Conservation (phyloP, 2,888 invertebrate species). For the Acanthosepion pharaonis region DNA sequence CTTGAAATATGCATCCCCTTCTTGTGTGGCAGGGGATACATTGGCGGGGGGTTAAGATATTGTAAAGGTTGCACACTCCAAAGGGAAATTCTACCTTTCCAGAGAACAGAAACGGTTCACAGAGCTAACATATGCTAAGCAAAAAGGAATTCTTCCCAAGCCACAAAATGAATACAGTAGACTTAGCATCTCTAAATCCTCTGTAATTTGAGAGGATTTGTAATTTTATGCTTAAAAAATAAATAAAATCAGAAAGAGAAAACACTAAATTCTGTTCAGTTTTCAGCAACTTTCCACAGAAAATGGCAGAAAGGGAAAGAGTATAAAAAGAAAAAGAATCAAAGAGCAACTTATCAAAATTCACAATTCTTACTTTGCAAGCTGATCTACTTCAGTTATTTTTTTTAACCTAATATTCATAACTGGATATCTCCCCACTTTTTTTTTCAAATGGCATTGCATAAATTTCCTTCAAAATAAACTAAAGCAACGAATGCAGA, state of each 20-base stretch:
- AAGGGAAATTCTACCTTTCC: not conserved
- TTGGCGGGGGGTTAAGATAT: not conserved
- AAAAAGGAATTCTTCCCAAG: not conserved
- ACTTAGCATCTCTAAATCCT: not conserved
- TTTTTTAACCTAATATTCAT: not conserved
- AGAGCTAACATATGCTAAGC: not conserved
- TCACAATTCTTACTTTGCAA: not conserved
- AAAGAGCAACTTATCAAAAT: not conserved
- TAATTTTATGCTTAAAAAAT: not conserved
- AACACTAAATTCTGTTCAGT: not conserved
- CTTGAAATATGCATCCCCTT: too few relatives aligned
- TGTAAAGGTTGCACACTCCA: not conserved
- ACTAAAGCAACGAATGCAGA: too few relatives aligned
- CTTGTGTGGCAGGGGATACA: too few relatives aligned
- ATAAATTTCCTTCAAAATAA: too few relatives aligned
- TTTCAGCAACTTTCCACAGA: not conserved
- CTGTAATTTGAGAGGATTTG: slow-evolving; percentile 33
- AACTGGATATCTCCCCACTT: too few relatives aligned
- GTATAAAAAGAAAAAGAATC: not conserved
- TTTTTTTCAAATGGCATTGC: too few relatives aligned
- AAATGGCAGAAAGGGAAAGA: not conserved
- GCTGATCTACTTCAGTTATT: not conserved
- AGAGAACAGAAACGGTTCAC: not conserved
- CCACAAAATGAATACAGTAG: not conserved
- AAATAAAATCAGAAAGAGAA: not conserved